These are phyloP conservation scores for Pelodytes ibericus DNA, from an alignment of 2,797 vertebrate genomes.

Conservation along the genomic window DNA sequence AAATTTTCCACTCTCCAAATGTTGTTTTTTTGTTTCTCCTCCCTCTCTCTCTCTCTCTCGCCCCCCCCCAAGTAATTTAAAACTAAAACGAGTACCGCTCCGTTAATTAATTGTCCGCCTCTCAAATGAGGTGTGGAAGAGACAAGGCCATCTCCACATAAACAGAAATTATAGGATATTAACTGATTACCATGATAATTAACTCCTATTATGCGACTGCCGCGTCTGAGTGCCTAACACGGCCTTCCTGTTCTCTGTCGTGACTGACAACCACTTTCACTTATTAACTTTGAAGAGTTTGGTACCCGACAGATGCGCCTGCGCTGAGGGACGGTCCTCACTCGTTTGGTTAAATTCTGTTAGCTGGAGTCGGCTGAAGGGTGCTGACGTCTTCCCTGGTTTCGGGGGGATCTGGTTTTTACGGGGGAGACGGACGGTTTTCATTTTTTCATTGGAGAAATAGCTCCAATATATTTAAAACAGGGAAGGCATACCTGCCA, in stretches of 20 bases:
- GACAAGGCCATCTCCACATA: conserved; percentile 65
- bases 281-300: conserved; percentile 15
- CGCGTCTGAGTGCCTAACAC: conserved; percentile 63
- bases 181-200: conserved; percentile 75
- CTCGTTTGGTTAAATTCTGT: too few species aligned
- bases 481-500: too few species aligned
- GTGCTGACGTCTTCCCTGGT: too few species aligned
- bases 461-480: too few species aligned
- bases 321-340: too few species aligned
- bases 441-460: too few species aligned
- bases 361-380: too few species aligned
- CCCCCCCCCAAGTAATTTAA: conserved; percentile 67
- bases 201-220: conserved; percentile 73
- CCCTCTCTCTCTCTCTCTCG: too few species aligned
- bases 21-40: conserved; percentile 19
- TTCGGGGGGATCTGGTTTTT: too few species aligned
- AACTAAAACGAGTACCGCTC: conserved; percentile 67
- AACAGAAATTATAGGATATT: conserved; percentile 64
- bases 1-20: conserved; percentile 60
- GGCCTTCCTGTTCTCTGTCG: neutral
- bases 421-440: too few species aligned
- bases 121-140: conserved; percentile 61
- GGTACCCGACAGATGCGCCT: too few species aligned
- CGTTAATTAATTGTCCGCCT: conserved; percentile 69
- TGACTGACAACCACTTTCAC: conserved; percentile 21